Evolutionary conservation across 1,140 invertebrate species (phyloP), one percentile per base, ranked within the genome.

Genomic region (Pectinophora gossypiella): DNA sequence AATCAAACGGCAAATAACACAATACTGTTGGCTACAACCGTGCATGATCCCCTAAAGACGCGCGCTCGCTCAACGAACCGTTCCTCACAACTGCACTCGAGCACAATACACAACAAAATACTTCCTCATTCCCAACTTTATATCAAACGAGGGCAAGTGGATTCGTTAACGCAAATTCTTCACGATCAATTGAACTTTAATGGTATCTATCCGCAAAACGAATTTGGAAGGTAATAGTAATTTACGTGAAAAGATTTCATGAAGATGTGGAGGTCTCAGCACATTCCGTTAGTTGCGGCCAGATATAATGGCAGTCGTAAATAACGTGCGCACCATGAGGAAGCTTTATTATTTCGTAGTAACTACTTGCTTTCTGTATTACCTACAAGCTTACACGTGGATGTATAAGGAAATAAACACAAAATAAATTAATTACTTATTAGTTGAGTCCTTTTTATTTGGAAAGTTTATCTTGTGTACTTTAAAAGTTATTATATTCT

Each of bases 91-190:
- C 52, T 48, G 48, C 48, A 59, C 51, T 54, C n/a, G n/a, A n/a
- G n/a, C n/a, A n/a, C n/a, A n/a, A n/a, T n/a, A n/a, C n/a, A n/a
- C n/a, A n/a, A n/a, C n/a, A n/a, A n/a, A n/a, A 46, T 47, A 49
- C 42, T 50, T 35, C 44, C 52, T 21, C 46, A 42, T 49, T 58
- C 38, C 40, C 48, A 54, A 54, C 43, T 61, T 54, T 48, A 35
- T 52, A 36, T 32, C 49, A 54, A 35, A 50, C 49, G 52, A 38
- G 46, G 46, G 36, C 59, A 58, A 65, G 63, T 59, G 59, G 63
- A 61, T 61, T 64, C 51, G 56, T 64, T 64, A 61, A 58, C 53
- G 55, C 48, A 53, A 64, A 58, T 56, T 44, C 52, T 61, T 61
- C 56, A 53, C 63, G 60, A 55, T 59, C 63, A 52, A 65, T 58